A percentile compares a stretch with the other conserved stretches of the same genome.
These are phyloP conservation scores for Drosophila subquinaria DNA, from an alignment of 2,888 invertebrate genomes.

Conservation along the genomic window DNA sequence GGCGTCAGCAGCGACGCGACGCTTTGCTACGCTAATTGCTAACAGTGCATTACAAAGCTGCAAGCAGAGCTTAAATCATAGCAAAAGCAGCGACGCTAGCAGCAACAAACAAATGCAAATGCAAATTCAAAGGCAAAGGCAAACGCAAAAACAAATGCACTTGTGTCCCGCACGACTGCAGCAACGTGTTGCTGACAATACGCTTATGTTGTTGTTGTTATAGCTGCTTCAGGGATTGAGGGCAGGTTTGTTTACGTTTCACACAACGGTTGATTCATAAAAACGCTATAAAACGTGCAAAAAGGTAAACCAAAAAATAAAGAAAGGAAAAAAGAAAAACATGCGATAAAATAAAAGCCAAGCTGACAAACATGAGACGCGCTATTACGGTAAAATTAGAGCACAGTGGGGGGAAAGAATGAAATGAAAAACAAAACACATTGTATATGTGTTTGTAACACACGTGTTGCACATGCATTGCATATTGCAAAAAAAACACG, in stretches of 20 bases:
- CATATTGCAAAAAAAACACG: constrained; percentile 26
- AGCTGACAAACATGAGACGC: constrained; percentile 5
- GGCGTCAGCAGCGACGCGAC: neutral
- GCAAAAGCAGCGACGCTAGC: neutral
- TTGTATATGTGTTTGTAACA: constrained; percentile 24
- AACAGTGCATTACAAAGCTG: neutral
- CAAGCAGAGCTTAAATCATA: constrained; percentile 1
- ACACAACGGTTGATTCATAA: constrained; percentile 22
- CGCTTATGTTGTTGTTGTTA: neutral
- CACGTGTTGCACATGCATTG: constrained; percentile 73
- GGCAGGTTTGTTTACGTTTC: constrained; percentile 50
- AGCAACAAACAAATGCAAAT: constrained; percentile 1
- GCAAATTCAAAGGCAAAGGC: constrained; percentile 10
- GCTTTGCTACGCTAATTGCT: neutral
- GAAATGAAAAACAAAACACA: constrained; percentile 6
- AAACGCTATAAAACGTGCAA: constrained; percentile 28
- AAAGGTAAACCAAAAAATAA: constrained; percentile 19
- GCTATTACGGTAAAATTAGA: constrained; percentile 35
- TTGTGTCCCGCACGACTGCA: constrained; percentile 31
- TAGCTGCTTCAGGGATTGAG: constrained; percentile 5
- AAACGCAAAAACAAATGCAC: constrained; percentile 43
- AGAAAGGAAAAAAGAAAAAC: constrained; percentile 12
- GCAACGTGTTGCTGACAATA: constrained; percentile 34
- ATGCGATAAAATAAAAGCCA: constrained; percentile 19
- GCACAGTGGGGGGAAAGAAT: constrained; percentile 18